A percentile compares a stretch with the other conserved stretches of the same genome.
These are phyloP conservation scores for Thamnophis elegans DNA, from an alignment of 2,797 vertebrate species.

Conservation along the genomic window DNA sequence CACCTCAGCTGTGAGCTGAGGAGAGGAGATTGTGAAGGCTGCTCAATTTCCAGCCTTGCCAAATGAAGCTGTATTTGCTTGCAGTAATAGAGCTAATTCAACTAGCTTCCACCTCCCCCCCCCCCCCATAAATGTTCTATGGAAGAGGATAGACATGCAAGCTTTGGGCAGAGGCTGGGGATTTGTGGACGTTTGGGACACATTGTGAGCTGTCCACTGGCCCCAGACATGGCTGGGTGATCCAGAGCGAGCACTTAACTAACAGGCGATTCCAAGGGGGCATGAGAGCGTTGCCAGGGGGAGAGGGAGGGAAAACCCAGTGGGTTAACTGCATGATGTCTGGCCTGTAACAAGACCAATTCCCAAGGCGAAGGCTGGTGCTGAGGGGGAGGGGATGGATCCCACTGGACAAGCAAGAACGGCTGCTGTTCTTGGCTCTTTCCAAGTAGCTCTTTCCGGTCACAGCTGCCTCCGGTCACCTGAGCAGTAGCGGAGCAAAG, in stretches of 20 bases:
- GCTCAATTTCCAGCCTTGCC: conserved; percentile 39
- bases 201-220: conserved; percentile 58
- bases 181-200: conserved; percentile 44
- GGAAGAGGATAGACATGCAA: conserved; percentile 44
- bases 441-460: background rate
- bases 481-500: background rate
- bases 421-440: background rate
- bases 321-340: background rate
- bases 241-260: background rate
- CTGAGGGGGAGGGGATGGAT: background rate
- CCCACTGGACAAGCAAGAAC: background rate
- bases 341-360: background rate
- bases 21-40: conserved; percentile 44
- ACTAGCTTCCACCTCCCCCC: background rate
- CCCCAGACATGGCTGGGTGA: conserved; percentile 39
- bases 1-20: background rate
- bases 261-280: background rate
- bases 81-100: conserved; percentile 17
- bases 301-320: background rate
- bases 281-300: background rate
- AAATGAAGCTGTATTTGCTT: conserved; percentile 50
- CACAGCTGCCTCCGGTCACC: background rate
- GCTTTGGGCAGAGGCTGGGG: conserved; percentile 49
- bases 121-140: background rate
- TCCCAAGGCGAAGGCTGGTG: background rate